Conservation (phyloP, 2,797 vertebrate species). For the Sternotherus odoratus region DNA sequence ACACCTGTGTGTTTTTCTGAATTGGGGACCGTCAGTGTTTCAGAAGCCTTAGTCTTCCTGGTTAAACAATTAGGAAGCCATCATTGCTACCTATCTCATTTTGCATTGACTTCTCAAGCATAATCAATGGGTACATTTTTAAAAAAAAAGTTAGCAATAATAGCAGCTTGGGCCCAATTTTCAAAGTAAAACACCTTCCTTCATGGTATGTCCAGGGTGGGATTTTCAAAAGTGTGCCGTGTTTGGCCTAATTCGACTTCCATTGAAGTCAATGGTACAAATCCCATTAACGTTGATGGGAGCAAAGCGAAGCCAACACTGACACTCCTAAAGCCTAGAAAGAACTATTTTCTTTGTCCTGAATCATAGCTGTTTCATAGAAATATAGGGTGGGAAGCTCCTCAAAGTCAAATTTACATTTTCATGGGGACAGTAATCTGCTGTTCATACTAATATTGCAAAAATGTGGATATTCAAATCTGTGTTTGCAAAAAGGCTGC, state of each 20-base stretch:
- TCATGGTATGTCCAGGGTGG: accelerated
- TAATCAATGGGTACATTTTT: not conserved
- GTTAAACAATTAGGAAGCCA: not conserved
- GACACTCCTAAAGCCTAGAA: not conserved
- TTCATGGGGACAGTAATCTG: conserved; percentile 35
- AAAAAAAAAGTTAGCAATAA: not conserved
- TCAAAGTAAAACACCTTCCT: not conserved
- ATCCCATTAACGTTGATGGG: not conserved
- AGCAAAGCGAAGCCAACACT: not conserved
- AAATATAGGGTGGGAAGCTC: not conserved
- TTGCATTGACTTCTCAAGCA: not conserved
- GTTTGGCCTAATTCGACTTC: not conserved
- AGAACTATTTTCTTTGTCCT: not conserved
- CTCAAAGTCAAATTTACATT: not conserved
- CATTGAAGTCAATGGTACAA: not conserved
- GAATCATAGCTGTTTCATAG: not conserved
- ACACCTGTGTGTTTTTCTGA: not conserved
- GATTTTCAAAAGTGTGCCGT: not conserved
- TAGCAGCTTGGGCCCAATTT: not conserved
- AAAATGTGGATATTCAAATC: conserved; percentile 10
- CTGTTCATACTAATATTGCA: not conserved
- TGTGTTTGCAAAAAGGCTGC: conserved; percentile 10
- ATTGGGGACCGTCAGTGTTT: not conserved
- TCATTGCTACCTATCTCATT: not conserved
- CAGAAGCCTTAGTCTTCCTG: not conserved